Conservation (phyloP, 2,797 vertebrate species). For the Trematomus bernacchii region DNA sequence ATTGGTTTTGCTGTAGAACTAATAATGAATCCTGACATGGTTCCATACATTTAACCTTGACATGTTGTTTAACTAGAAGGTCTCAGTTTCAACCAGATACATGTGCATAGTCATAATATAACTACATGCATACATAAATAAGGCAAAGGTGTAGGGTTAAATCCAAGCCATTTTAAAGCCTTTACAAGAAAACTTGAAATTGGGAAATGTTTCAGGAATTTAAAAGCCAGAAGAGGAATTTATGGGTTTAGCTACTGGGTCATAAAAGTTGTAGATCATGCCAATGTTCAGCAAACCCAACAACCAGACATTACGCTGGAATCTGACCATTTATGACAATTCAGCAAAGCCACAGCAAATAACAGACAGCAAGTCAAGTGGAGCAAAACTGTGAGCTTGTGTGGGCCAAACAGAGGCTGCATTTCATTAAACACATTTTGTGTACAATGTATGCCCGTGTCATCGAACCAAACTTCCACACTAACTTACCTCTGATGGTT, state of each 20-base stretch:
- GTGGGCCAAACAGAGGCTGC: slow-evolving; percentile 20
- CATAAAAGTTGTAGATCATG: slow-evolving; percentile 17
- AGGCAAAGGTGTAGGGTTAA: too few relatives aligned
- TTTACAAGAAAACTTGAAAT: too few relatives aligned
- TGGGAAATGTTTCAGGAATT: too few relatives aligned
- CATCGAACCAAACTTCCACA: slow-evolving; percentile 9
- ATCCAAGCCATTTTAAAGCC: too few relatives aligned
- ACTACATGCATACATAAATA: too few relatives aligned
- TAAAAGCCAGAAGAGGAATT: neutral
- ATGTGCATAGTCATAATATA: too few relatives aligned
- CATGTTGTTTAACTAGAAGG: too few relatives aligned
- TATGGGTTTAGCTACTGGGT: slow-evolving; percentile 6
- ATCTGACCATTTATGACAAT: slow-evolving; percentile 23
- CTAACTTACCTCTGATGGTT: slow-evolving; percentile 92
- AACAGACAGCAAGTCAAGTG: slow-evolving; percentile 21
- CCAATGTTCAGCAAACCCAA: slow-evolving; percentile 5
- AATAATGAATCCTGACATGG: too few relatives aligned
- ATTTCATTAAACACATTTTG: slow-evolving; percentile 27
- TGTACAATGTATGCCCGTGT: slow-evolving; percentile 4
- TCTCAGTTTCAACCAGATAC: too few relatives aligned
- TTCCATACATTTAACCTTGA: too few relatives aligned
- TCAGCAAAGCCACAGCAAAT: slow-evolving; percentile 33
- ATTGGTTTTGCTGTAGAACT: too few relatives aligned
- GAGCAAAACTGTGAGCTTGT: slow-evolving; percentile 23
- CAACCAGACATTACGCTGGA: slow-evolving; percentile 18